A percentile compares a stretch with the other conserved stretches of the same genome.
Conservation (phyloP, 2,113 vertebrate species). For the Mormyrus lacerda region DNA sequence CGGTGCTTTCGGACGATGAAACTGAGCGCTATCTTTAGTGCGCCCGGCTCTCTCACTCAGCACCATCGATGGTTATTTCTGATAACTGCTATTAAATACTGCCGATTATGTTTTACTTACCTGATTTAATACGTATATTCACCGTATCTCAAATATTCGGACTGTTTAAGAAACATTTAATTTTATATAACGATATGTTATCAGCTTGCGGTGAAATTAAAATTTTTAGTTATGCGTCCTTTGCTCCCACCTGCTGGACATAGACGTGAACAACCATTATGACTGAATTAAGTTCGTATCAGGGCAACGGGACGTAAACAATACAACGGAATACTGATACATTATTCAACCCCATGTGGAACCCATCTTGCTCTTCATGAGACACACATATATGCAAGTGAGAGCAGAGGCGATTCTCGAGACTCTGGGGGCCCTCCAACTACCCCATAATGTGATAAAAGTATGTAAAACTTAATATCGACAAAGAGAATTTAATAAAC, state of each 20-base stretch:
- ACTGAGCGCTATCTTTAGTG: not conserved
- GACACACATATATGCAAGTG: not conserved
- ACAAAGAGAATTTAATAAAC: no score
- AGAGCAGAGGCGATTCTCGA: no score
- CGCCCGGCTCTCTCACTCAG: not conserved
- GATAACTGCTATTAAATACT: not conserved
- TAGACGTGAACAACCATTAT: not conserved
- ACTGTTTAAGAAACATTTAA: conserved; percentile 1
- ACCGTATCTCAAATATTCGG: not conserved
- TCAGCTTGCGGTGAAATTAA: not conserved
- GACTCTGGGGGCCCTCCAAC: no score
- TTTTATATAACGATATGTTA: not conserved
- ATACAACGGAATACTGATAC: not conserved
- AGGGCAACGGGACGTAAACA: not conserved
- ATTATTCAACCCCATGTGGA: not conserved
- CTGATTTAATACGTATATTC: not conserved
- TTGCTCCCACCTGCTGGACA: conserved; percentile 1
- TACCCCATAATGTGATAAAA: no score
- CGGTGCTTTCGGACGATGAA: not conserved
- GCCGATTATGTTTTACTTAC: not conserved
- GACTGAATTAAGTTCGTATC: not conserved
- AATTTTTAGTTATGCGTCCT: not conserved
- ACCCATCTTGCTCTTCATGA: not conserved
- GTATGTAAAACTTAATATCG: no score
- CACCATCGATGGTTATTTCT: not conserved